Evolutionary conservation across 2,113 vertebrate genomes (phyloP).

Genomic region (Clupea harengus): DNA sequence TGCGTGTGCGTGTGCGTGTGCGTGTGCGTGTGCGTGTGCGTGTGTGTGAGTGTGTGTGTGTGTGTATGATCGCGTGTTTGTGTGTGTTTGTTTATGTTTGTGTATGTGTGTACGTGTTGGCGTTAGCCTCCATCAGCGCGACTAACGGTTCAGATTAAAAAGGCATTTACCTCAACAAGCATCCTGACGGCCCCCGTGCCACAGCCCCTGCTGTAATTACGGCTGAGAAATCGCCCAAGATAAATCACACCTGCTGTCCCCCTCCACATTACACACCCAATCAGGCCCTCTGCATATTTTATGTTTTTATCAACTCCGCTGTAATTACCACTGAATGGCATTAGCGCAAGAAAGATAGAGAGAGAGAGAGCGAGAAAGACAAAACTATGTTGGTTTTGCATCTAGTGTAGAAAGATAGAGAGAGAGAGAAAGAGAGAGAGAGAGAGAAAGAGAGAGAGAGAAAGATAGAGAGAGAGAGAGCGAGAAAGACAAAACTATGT

Average conservation of each 20-base stretch:
- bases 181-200: background rate
- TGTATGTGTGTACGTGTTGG: background rate
- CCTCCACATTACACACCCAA: constrained; percentile 1
- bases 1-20: no score
- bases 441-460: no score
- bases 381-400: no score
- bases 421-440: no score
- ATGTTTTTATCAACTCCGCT: background rate
- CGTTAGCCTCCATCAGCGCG: background rate
- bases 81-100: no score
- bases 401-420: background rate
- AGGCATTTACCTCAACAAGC: constrained; percentile 16
- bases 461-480: background rate
- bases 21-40: no score
- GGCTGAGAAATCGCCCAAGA: background rate
- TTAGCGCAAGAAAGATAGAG: background rate
- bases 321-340: constrained; percentile 16
- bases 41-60: no score
- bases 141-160: constrained; percentile 1
- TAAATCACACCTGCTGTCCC: constrained; percentile 13
- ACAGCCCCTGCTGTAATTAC: background rate
- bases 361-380: background rate
- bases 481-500: no score
- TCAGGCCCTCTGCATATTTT: background rate
- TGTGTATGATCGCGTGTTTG: background rate